Conservation (phyloP, 2,797 vertebrate species). For the Lagorchestes hirsutus region DNA sequence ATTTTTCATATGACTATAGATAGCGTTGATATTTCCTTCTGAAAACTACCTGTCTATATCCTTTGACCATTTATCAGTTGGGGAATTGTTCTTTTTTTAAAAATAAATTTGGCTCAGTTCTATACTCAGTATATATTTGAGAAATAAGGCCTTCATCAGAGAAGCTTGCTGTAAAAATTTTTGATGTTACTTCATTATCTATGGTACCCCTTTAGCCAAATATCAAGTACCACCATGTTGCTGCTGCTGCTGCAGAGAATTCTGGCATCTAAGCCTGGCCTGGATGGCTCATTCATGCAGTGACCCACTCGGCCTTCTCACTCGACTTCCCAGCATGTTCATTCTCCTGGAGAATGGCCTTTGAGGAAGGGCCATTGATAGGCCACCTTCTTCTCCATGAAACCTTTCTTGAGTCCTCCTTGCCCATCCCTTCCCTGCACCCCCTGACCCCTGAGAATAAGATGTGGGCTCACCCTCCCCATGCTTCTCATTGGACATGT, state of each 20-base stretch:
- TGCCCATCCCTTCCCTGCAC: background rate
- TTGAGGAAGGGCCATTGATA: background rate
- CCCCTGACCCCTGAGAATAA: no score
- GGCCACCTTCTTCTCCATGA: background rate
- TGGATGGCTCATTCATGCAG: background rate
- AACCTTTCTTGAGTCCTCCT: background rate
- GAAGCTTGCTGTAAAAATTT: background rate
- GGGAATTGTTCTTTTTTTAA: background rate
- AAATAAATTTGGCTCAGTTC: background rate
- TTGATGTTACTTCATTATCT: background rate
- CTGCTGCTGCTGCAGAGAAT: background rate
- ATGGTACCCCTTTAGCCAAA: background rate
- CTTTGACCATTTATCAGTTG: background rate
- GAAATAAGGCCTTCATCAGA: background rate
- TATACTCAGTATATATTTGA: background rate
- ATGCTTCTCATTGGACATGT: background rate
- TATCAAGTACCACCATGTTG: background rate
- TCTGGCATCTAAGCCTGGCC: background rate
- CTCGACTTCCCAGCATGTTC: background rate
- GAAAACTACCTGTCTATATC: background rate
- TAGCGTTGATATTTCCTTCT: background rate
- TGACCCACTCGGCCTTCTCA: background rate
- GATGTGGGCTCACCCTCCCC: no score
- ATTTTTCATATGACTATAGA: background rate
- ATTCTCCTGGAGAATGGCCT: background rate